A percentile compares a stretch with the other conserved stretches of the same genome.
Conservation (phyloP, 2,113 vertebrate genomes). For the Drymodes brunneopygia region DNA sequence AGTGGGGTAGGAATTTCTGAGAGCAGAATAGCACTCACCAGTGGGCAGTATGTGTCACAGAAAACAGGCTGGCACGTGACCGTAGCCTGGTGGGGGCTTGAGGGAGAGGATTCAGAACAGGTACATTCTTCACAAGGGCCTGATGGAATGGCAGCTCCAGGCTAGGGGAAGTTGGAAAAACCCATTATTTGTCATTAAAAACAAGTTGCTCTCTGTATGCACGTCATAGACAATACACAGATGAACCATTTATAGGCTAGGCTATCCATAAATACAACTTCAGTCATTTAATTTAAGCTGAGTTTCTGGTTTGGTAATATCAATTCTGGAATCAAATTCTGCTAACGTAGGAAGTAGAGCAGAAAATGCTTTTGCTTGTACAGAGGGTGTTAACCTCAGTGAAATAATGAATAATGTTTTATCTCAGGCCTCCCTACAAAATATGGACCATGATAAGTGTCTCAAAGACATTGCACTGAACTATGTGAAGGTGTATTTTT, state of each 20-base stretch:
- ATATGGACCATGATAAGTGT: not conserved
- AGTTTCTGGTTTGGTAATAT: not conserved
- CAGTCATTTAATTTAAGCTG: not conserved
- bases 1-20: not conserved
- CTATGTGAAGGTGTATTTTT: not conserved
- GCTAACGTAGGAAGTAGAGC: not conserved
- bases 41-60: constrained; percentile 57
- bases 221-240: not conserved
- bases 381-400: not conserved
- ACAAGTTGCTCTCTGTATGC: not conserved
- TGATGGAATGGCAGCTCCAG: constrained; percentile 55
- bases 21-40: constrained; percentile 38
- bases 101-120: constrained; percentile 18
- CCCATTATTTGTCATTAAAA: not conserved
- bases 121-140: constrained; percentile 64
- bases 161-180: constrained; percentile 33
- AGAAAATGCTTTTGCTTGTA: not conserved
- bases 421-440: not conserved
- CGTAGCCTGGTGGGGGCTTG: accelerated
- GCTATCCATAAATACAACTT: not conserved
- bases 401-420: not conserved
- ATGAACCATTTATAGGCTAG: not conserved
- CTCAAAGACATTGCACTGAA: not conserved
- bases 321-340: not conserved
- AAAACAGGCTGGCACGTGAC: constrained; percentile 46